phyloP scores from a whole-genome alignment of 2,888 invertebrate genomes.

The Rhamnusium bicolor region DNA sequence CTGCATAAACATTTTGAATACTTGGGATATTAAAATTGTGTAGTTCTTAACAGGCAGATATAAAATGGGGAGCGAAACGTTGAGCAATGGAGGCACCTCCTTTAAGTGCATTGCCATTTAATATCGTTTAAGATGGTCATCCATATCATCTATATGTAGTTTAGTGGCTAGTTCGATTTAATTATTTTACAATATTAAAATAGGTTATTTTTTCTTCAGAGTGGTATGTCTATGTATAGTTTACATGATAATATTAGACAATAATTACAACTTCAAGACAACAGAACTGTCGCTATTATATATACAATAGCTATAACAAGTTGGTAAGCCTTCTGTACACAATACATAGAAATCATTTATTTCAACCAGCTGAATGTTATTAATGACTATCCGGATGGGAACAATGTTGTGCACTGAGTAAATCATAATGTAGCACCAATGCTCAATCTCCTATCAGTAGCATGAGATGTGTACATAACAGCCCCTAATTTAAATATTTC shows the following conservation, averaged over 20 bases:
- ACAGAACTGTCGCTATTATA: not conserved
- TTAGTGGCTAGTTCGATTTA: no score
- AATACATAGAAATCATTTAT: conserved; percentile 32
- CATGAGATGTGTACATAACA: conserved; percentile 67
- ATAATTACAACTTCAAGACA: not conserved
- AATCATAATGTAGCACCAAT: conserved; percentile 63
- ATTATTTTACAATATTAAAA: no score
- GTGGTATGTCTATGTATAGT: no score
- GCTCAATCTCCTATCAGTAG: conserved; percentile 64
- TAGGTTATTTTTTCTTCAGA: no score
- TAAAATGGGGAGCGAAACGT: no score
- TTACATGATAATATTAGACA: not conserved
- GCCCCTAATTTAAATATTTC: conserved; percentile 69
- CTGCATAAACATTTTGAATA: no score
- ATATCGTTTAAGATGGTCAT: no score
- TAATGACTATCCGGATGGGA: conserved; percentile 58
- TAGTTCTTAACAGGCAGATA: no score
- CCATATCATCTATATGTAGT: no score
- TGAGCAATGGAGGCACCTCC: no score
- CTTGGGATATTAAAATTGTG: no score
- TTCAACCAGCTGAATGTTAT: conserved; percentile 49
- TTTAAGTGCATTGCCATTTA: no score
- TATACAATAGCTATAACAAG: not conserved
- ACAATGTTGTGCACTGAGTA: conserved; percentile 61
- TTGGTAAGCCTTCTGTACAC: conserved; percentile 3